A percentile compares a stretch with the other conserved stretches of the same genome.
phyloP scores from a whole-genome alignment of 2,113 vertebrate genomes.

The Plestiodon gilberti region DNA sequence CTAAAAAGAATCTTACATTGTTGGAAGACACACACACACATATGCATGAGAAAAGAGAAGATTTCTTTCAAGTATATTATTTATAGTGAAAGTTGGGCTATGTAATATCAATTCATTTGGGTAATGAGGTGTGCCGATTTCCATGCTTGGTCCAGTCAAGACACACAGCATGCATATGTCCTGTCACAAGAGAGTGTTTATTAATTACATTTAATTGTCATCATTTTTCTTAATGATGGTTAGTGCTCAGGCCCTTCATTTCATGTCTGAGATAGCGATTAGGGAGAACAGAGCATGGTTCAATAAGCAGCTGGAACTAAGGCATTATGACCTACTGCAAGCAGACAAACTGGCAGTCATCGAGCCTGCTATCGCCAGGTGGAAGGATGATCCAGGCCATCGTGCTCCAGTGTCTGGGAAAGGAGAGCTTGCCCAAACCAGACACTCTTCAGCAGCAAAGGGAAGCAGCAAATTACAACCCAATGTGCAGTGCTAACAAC shows the following conservation, averaged over 20 bases:
- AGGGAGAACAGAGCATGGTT: conserved; percentile 37
- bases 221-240: conserved; percentile 61
- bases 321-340: conserved; percentile 44
- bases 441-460: conserved; percentile 18
- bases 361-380: conserved; percentile 13
- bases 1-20: conserved; percentile 61
- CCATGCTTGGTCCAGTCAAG: conserved; percentile 57
- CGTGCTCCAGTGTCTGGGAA: conserved; percentile 44
- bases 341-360: conserved; percentile 33
- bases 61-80: conserved; percentile 58
- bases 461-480: conserved; percentile 5
- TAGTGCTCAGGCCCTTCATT: conserved; percentile 51
- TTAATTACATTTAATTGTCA: conserved; percentile 73
- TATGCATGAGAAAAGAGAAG: conserved; percentile 38
- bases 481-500: background rate
- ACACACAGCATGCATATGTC: conserved; percentile 64
- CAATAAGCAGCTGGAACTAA: conserved; percentile 53
- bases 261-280: conserved; percentile 48
- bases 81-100: conserved; percentile 60
- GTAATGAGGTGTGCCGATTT: conserved; percentile 67
- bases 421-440: conserved; percentile 1
- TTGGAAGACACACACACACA: conserved; percentile 35
- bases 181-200: conserved; percentile 67
- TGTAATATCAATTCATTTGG: conserved; percentile 63
- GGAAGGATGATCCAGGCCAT: background rate